Conservation (phyloP, 2,113 vertebrate species). For the Hipposideros armiger region DNA sequence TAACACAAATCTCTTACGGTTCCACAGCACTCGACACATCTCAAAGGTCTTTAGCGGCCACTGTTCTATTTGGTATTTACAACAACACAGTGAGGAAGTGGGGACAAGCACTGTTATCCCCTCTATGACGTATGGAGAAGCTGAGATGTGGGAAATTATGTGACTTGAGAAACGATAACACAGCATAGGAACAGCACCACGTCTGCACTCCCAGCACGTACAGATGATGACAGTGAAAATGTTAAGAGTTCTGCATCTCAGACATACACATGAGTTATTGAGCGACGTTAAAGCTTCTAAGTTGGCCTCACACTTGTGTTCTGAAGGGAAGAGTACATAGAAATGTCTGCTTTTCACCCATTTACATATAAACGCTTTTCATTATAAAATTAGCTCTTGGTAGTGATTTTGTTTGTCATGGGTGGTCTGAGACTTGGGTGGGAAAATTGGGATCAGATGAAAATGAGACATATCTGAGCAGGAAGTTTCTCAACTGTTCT, state of each 20-base stretch:
- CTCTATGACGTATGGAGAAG: no score
- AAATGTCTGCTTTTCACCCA: conserved; percentile 1
- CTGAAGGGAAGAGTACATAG: background rate
- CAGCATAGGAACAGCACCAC: background rate
- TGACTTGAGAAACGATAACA: background rate
- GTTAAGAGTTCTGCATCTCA: background rate
- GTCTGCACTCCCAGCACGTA: background rate
- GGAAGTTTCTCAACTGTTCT: conserved; percentile 69
- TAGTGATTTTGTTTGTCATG: conserved; percentile 61
- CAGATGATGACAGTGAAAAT: background rate
- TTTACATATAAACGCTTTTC: conserved; percentile 18
- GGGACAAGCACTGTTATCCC: background rate
- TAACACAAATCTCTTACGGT: background rate
- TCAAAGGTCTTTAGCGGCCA: background rate
- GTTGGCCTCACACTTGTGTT: background rate
- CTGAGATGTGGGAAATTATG: background rate
- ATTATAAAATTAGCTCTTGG: conserved; percentile 53
- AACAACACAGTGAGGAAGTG: background rate
- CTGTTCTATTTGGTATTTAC: background rate
- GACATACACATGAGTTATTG: background rate
- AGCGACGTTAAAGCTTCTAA: background rate
- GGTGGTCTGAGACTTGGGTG: conserved; percentile 68
- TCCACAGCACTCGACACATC: background rate
- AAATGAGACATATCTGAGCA: conserved; percentile 52
- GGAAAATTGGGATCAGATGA: conserved; percentile 72